A percentile compares a stretch with the other conserved stretches of the same genome.
Evolutionary conservation across 1,140 invertebrate species (phyloP).

Genomic region (Bombus superbus): DNA sequence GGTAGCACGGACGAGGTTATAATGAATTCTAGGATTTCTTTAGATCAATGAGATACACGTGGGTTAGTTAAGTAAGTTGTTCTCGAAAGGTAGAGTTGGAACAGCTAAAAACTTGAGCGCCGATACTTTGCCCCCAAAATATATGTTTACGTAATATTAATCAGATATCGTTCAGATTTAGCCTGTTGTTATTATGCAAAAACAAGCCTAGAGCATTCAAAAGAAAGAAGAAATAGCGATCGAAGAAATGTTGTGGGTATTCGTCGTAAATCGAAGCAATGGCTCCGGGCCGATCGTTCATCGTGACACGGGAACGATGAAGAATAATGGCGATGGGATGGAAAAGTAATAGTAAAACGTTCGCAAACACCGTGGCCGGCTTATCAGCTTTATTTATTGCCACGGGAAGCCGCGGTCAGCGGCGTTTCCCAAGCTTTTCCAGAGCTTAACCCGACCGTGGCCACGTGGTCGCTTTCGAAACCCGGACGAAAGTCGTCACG

Average conservation of each 20-base stretch:
- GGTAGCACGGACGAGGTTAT: background rate
- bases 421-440: slow-evolving; percentile 64
- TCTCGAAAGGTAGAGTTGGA: background rate
- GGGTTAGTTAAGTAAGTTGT: background rate
- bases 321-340: slow-evolving; percentile 59
- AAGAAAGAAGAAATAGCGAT: background rate
- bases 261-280: slow-evolving; percentile 43
- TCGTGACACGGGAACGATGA: slow-evolving; percentile 59
- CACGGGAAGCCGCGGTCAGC: slow-evolving; percentile 64
- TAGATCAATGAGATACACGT: background rate
- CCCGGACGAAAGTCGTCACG: slow-evolving; percentile 52
- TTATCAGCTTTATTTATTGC: slow-evolving; percentile 77
- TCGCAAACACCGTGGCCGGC: slow-evolving; percentile 71
- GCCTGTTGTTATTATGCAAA: too few species aligned
- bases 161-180: background rate
- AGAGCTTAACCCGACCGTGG: slow-evolving; percentile 53
- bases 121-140: background rate
- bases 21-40: too few species aligned
- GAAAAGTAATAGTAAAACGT: slow-evolving; percentile 75
- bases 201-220: too few species aligned
- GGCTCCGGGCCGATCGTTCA: slow-evolving; percentile 55
- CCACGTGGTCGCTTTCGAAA: slow-evolving; percentile 40
- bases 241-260: background rate
- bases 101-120: too few species aligned
- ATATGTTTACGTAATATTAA: background rate